Base-by-base conservation (phyloP, 2,888 invertebrate genomes). In the Agrochola circellaris region DNA sequence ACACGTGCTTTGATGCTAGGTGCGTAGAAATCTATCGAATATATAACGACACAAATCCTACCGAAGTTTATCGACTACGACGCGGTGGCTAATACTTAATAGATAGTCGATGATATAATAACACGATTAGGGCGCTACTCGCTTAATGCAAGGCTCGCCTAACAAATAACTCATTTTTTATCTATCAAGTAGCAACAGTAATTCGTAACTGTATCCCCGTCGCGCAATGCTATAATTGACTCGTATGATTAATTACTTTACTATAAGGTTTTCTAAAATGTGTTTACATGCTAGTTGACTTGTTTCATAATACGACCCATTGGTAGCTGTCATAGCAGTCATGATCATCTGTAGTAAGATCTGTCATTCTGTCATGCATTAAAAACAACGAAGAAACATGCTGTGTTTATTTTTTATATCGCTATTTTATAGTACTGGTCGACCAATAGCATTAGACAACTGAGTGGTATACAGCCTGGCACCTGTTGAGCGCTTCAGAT, bases 321-420 rank as follows among this genome's bases (percentile, higher is more conserved):
- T 83, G 83, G 90, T 93, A 92, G 91, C 86, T 89, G 83, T 89
- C 88, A 89, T 87, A 86, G 86, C 81, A 75, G 89, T 88, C 79
- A 89, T 89, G 89, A 90, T 90, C 88, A 92, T 92, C 89, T 85
- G 91, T 93, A 93, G 93, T 88, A 90, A 81, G 89, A 90, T 93
- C 93, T 88, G 91, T 94, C 93, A 94, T 93, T 86, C 91, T 92
- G 92, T 88, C 88, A 94, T 92, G 93, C 93, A 95, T 93, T 95
- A 95, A 94, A 92, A 95, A 95, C 95, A 95, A 95, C 95, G 95
- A 95, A 94, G 87, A 93, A 92, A 91, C 78, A 66, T 67, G 65
- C 58, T 84, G 81, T 84, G 84, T 89, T 91, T 89, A 82, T 88
- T 90, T 85, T 81, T 34, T 17, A 45, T 54, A 30, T 23, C 8